phyloP scores from a whole-genome alignment of 2,888 invertebrate genomes.

The Hoplodrina ambigua region DNA sequence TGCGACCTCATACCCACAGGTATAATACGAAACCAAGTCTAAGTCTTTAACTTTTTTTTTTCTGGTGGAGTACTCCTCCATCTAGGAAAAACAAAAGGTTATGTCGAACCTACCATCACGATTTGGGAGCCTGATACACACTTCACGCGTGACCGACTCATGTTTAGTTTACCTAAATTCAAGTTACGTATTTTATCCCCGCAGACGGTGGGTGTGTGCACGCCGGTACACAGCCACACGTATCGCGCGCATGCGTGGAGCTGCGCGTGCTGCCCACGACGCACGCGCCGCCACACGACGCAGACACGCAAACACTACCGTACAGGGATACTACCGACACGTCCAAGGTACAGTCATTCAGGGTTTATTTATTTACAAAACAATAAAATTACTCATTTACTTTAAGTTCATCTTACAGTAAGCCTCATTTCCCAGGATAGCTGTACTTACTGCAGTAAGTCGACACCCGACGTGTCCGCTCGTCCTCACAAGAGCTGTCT shows the following conservation, averaged over 20 bases:
- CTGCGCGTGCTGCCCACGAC: constrained; percentile 79
- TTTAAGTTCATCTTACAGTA: not conserved
- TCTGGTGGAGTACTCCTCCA: too few relatives aligned
- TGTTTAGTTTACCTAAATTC: too few relatives aligned
- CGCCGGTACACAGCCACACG: constrained; percentile 72
- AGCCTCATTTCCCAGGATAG: constrained; percentile 65
- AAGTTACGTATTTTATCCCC: too few relatives aligned
- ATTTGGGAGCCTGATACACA: not conserved
- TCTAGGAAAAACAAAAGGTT: too few relatives aligned
- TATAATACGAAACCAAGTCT: not conserved
- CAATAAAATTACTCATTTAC: too few relatives aligned
- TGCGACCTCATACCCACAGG: constrained; percentile 84
- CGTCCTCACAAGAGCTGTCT: constrained; percentile 87
- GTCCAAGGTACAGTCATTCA: constrained; percentile 64
- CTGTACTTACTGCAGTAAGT: constrained; percentile 84
- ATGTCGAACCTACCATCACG: not conserved
- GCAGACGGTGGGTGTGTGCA: constrained; percentile 23
- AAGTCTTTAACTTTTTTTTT: too few relatives aligned
- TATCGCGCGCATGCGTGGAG: constrained; percentile 90
- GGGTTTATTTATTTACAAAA: not conserved
- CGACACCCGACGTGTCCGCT: constrained; percentile 84
- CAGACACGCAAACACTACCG: constrained; percentile 50
- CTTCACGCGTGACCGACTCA: too few relatives aligned
- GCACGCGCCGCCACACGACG: constrained; percentile 65
- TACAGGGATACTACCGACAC: constrained; percentile 79